Base-by-base conservation (phyloP, 2,888 invertebrate genomes). In the Cerastis leucographa region DNA sequence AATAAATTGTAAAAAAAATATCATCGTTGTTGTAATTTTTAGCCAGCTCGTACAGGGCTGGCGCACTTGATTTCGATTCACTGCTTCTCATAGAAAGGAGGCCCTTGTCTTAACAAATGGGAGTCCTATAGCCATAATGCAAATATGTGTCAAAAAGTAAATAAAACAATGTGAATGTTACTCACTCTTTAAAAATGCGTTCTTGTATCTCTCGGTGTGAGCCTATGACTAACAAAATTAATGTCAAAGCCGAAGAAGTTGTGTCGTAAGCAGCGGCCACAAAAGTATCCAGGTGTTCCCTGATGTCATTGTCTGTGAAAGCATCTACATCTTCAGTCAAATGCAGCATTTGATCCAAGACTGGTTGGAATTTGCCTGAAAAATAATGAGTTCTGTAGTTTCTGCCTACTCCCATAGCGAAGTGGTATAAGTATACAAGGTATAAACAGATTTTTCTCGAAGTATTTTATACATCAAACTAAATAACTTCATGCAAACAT, bases 231-330 rank as follows among this genome's bases (percentile, higher is more conserved):
- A 79, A n/a, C 9, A 85, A 35, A 8, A 68, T 51, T 12, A 64
- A 51, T 17, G 59, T 70, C 11, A 81, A 6, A 11, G 71, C 6
- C 3, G 54, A 64, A 19, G 74, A 54, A 7, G 74, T 79, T 25
- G 83, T 77, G 9, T 85, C 83, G 35, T 66, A 81, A 29, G 75
- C 42, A 25, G 74, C 83, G 3, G 69, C 14, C 0, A 85, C 64
- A 0, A 85, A 61, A 11, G 80, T 85, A 22, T 76, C 67, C 17
- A 85, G 65, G 46, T 85, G 85, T 35, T 81, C 61, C 59, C 76
- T 69, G 4, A 83, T 77, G 1, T 80, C 79, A 25, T 67, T 67
- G 19, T 83, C 83, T 22, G 78, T 76, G 29, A 85, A 79, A 3
- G 14, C 54, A 19, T 12, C 40, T 17, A 75, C 12, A 7, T 76